These are phyloP conservation scores for Atta texana DNA, from an alignment of 1,140 invertebrate genomes.

Conservation along the genomic window DNA sequence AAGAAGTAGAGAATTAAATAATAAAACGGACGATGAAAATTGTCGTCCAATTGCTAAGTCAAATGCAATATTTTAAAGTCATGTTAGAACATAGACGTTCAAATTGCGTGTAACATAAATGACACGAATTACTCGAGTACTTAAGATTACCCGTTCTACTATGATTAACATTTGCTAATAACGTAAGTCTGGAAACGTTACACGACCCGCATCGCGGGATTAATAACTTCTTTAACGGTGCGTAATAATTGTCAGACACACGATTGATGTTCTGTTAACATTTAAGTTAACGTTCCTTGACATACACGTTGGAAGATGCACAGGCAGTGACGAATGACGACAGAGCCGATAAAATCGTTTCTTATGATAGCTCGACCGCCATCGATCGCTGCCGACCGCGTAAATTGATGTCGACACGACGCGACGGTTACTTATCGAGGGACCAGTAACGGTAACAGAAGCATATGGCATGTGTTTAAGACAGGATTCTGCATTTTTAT, in stretches of 20 bases:
- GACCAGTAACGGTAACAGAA: not conserved
- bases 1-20: not conserved
- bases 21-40: constrained; percentile 21
- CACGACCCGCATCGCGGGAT: not conserved
- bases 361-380: constrained; percentile 48
- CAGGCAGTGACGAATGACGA: constrained; percentile 64
- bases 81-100: not conserved
- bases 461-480: constrained; percentile 50
- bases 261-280: constrained; percentile 57
- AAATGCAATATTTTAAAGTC: constrained; percentile 9
- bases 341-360: constrained; percentile 67
- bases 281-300: constrained; percentile 48
- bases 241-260: constrained; percentile 63
- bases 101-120: not conserved
- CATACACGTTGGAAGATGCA: constrained; percentile 25
- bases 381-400: constrained; percentile 47
- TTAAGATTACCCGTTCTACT: not conserved
- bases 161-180: constrained; percentile 41
- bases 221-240: constrained; percentile 52
- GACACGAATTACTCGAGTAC: not conserved
- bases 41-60: constrained; percentile 43
- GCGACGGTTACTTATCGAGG: constrained; percentile 59
- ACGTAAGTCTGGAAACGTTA: not conserved
- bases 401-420: constrained; percentile 68
- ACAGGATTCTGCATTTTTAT: constrained; percentile 52